phyloP scores from a whole-genome alignment of 2,113 vertebrate genomes.

The Catagonus wagneri region DNA sequence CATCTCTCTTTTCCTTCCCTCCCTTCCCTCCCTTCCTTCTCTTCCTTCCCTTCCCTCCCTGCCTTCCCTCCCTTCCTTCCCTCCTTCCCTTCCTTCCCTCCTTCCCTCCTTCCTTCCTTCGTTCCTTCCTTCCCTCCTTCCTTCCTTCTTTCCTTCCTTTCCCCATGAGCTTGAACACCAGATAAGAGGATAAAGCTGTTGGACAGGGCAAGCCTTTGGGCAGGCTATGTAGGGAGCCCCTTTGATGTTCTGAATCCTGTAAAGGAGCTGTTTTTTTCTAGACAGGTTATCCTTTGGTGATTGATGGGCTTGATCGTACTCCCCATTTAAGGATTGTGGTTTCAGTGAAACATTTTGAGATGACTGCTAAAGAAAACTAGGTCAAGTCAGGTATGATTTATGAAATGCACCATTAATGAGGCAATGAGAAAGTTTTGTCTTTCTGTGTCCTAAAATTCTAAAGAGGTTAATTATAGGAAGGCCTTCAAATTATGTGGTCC shows the following conservation, averaged over 20 bases:
- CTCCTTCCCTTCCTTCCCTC: constrained; percentile 47
- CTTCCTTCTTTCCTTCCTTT: constrained; percentile 52
- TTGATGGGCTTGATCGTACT: constrained; percentile 35
- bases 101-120: constrained; percentile 38
- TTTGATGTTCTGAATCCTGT: constrained; percentile 43
- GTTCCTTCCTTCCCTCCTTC: not conserved
- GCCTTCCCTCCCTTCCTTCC: not conserved
- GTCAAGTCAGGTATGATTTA: constrained; percentile 71
- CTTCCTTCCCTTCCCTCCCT: not conserved
- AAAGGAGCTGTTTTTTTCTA: constrained; percentile 51
- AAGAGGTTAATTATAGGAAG: constrained; percentile 73
- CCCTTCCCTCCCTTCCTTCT: not conserved
- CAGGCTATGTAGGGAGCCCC: not conserved
- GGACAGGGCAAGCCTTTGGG: not conserved
- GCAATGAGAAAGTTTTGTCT: constrained; percentile 63
- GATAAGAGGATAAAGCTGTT: not conserved
- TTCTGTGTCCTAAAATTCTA: constrained; percentile 69
- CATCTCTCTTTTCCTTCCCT: constrained; percentile 23
- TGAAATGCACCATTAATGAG: constrained; percentile 67
- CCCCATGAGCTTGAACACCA: not conserved
- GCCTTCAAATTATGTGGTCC: constrained; percentile 63
- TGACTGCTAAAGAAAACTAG: constrained; percentile 66
- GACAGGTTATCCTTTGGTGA: constrained; percentile 21
- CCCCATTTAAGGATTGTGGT: constrained; percentile 48
- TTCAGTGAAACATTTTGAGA: constrained; percentile 67